Conservation (phyloP, 2,113 vertebrate genomes). For the Lophura nycthemera region DNA sequence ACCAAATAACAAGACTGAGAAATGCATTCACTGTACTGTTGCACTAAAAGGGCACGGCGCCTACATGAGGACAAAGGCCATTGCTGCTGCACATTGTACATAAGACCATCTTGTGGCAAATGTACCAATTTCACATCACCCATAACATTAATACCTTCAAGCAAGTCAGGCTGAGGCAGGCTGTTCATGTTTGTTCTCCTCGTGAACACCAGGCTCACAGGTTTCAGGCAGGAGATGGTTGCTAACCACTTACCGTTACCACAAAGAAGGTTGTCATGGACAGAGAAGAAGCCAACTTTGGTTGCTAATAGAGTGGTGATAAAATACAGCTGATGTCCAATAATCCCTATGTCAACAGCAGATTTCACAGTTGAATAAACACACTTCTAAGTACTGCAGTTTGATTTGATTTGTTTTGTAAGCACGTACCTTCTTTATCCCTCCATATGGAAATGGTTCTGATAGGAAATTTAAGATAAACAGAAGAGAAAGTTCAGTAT, state of each 20-base stretch:
- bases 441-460: constrained; percentile 18
- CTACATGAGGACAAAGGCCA: background rate
- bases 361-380: constrained; percentile 67
- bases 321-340: background rate
- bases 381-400: constrained; percentile 29
- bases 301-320: background rate
- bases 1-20: background rate
- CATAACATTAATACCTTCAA: background rate
- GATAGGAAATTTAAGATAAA: constrained; percentile 52
- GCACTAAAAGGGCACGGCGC: fast-evolving
- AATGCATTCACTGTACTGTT: background rate
- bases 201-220: background rate
- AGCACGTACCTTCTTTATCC: constrained; percentile 56
- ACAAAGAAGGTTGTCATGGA: background rate
- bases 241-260: background rate
- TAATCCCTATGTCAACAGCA: constrained; percentile 13
- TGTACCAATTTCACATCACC: background rate
- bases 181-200: background rate
- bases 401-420: constrained; percentile 72
- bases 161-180: background rate
- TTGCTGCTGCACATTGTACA: background rate
- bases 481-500: constrained; percentile 14
- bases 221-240: background rate
- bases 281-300: background rate
- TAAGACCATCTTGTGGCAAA: background rate